Base-by-base conservation (phyloP, 2,797 vertebrate genomes). In the Chanos chanos region DNA sequence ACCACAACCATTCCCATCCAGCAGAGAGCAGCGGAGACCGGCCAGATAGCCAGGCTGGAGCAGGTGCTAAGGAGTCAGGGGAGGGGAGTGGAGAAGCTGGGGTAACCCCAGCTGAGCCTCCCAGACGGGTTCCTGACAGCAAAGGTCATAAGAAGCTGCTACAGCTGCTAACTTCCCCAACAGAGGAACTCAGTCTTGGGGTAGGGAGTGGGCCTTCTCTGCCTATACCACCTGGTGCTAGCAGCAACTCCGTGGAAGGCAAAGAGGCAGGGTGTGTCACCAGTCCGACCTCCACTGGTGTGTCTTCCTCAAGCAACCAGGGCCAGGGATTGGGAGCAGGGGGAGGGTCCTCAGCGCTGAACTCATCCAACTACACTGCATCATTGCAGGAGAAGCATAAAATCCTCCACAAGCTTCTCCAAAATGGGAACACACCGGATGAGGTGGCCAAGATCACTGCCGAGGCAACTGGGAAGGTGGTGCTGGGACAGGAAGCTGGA, bases 381-480 rank as follows among this genome's bases (percentile, higher is more conserved):
- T n/a, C 94, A 8, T 79, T 99, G 73, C 95, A 99, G 74, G 95
- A 98, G 78, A 99, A 97, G 71, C 96, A 99, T 81, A 93, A 94
- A 66, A 99, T 99, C 83, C 90, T 99, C 27, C 97, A 99, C 80
- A 99, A 99, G 78, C 87, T 99, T 68, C 82, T 99, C 64, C 93
- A 98, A 79, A 97, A 99, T 2, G 94, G 94, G 21, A 98, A 98
- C 84, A 99, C 96, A 5, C 95, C 97, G 0, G 96, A 96, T 0
- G 97, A 99, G 33, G 95, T 99, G 10, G 96, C 95, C 47, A 96
- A 95, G 78, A 98, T 99, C 71, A 99, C 97, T 0, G 96, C 94
- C 1, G 94, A 97, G 81, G 96, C 96, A 70, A 98, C 96, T 0
- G 96, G 96, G 2, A 99, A 98, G 77, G 89, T 93, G 72, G 86